Conservation (phyloP, 2,797 vertebrate genomes). For the Pelochelys cantorii region DNA sequence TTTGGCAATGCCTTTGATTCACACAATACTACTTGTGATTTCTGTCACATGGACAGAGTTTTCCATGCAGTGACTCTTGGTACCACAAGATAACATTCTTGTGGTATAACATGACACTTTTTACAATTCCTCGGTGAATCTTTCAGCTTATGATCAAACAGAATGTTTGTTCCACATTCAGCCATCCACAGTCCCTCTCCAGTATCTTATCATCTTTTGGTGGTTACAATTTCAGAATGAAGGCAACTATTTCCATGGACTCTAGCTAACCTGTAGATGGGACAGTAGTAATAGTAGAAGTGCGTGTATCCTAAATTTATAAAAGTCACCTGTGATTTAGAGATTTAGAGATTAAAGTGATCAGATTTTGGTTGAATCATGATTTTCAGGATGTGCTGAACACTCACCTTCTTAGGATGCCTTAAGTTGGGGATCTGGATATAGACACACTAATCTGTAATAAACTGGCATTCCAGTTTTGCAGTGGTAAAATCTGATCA, state of each 20-base stretch:
- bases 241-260: background rate
- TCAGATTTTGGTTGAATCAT: background rate
- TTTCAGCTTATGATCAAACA: slow-evolving; percentile 8
- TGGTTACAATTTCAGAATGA: background rate
- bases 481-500: accelerated
- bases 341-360: background rate
- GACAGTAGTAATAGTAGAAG: no score
- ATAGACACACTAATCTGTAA: background rate
- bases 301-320: no score
- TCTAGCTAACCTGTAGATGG: background rate
- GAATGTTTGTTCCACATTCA: slow-evolving; percentile 36
- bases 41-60: background rate
- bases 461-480: no score
- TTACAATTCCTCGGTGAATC: background rate
- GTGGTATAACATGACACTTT: background rate
- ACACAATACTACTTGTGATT: background rate
- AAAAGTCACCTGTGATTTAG: background rate
- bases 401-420: background rate
- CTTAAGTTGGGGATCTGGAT: accelerated
- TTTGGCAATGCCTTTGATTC: background rate
- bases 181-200: background rate
- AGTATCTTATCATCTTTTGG: background rate
- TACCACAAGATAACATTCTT: background rate
- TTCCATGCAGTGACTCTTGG: background rate
- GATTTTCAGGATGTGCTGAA: accelerated